phyloP scores from a whole-genome alignment of 2,888 invertebrate genomes.

The Schrankia costaestrigalis region DNA sequence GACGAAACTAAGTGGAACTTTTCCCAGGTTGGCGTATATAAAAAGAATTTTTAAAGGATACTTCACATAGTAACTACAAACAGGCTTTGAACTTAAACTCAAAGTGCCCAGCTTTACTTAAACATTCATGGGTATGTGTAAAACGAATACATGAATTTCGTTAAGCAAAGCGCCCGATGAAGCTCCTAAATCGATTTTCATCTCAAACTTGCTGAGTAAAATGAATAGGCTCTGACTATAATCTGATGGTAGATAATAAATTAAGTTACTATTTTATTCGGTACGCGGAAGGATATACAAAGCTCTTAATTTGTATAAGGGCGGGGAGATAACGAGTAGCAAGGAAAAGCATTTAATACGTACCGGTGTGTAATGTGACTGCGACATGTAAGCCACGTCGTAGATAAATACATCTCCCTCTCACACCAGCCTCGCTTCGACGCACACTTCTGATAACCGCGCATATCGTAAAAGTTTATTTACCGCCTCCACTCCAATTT shows the following conservation, averaged over 20 bases:
- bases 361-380: conserved; percentile 48
- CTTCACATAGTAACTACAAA: conserved; percentile 52
- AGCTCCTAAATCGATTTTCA: conserved; percentile 5
- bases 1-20: conserved; percentile 73
- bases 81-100: conserved; percentile 45
- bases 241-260: conserved; percentile 28
- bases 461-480: conserved; percentile 74
- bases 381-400: conserved; percentile 42
- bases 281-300: conserved; percentile 36
- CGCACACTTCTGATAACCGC: conserved; percentile 66
- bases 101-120: conserved; percentile 7
- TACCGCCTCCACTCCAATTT: conserved; percentile 67
- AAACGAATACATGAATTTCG: conserved; percentile 4
- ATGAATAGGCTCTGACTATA: conserved; percentile 15
- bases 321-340: conserved; percentile 55
- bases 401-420: conserved; percentile 52
- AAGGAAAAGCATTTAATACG: conserved; percentile 49
- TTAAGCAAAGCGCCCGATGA: not conserved
- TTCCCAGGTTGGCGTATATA: conserved; percentile 65
- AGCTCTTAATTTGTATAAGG: conserved; percentile 53
- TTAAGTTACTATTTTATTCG: conserved; percentile 36
- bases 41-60: conserved; percentile 72
- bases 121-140: conserved; percentile 12
- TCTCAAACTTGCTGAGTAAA: conserved; percentile 10
- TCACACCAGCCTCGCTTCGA: conserved; percentile 41